These are phyloP conservation scores for Capreolus pygargus DNA, from an alignment of 2,113 vertebrate species.

Conservation along the genomic window DNA sequence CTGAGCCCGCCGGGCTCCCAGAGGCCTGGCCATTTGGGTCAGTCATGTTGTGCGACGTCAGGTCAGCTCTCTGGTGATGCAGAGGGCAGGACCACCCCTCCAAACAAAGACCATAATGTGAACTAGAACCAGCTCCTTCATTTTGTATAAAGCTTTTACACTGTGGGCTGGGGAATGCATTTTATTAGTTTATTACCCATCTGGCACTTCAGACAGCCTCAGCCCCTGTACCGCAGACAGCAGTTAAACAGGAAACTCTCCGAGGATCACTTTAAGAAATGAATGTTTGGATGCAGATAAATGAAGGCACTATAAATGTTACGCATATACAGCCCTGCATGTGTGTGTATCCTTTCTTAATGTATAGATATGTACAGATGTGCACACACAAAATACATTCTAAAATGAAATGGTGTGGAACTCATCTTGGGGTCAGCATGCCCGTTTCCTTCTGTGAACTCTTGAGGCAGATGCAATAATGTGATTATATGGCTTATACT, in stretches of 20 bases:
- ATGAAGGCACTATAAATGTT: not conserved
- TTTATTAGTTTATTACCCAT: conserved; percentile 68
- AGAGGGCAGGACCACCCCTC: not conserved
- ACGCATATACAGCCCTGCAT: rapidly evolving
- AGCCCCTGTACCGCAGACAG: conserved; percentile 18
- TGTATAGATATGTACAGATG: rapidly evolving
- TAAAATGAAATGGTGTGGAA: not conserved
- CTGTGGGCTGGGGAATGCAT: conserved; percentile 19
- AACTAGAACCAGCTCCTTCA: conserved; percentile 62
- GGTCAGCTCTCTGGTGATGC: not conserved
- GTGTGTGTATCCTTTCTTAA: no score
- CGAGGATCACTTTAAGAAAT: conserved; percentile 54
- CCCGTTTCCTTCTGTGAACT: rapidly evolving
- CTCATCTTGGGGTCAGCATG: not conserved
- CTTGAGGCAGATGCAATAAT: not conserved
- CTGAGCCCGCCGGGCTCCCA: no score
- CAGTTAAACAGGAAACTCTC: conserved; percentile 58
- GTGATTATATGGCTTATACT: rapidly evolving
- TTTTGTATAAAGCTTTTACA: conserved; percentile 68
- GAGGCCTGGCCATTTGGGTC: not conserved
- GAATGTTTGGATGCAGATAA: not conserved
- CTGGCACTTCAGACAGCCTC: conserved; percentile 51
- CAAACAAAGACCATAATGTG: conserved; percentile 39
- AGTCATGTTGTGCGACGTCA: not conserved
- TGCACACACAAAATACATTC: rapidly evolving